Percentiles rank a stretch among this genome's conserved stretches.
These are phyloP conservation scores for Pseudocheirus occidentalis DNA, from an alignment of 2,797 vertebrate genomes.

Conservation along the genomic window DNA sequence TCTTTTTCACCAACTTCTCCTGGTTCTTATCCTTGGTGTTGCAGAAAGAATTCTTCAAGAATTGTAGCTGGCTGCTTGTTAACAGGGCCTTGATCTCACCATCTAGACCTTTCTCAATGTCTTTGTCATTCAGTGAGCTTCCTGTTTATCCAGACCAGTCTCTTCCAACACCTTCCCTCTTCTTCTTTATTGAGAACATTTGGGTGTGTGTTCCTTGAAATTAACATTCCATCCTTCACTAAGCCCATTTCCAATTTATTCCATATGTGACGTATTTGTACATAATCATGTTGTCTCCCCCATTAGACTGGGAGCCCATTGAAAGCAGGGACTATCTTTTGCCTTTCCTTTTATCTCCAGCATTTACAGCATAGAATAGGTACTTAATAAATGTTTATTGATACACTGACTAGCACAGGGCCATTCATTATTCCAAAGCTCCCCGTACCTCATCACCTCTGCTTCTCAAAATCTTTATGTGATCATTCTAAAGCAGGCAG, in stretches of 20 bases:
- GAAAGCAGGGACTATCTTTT: background rate
- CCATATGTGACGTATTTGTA: background rate
- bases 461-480: background rate
- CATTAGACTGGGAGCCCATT: background rate
- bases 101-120: background rate
- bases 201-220: background rate
- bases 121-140: background rate
- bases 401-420: background rate
- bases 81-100: background rate
- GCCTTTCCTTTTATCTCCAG: background rate
- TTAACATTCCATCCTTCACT: background rate
- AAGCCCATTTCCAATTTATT: background rate
- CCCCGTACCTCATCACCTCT: background rate
- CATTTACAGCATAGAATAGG: background rate
- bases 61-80: background rate
- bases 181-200: background rate
- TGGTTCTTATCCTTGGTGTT: background rate
- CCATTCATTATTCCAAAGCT: background rate
- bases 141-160: background rate
- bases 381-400: background rate
- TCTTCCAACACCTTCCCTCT: background rate
- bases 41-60: background rate
- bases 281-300: background rate
- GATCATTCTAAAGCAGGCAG: background rate
- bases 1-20: background rate